These are phyloP conservation scores for Pipistrellus nathusii DNA, from an alignment of 2,797 vertebrate genomes.

Conservation along the genomic window DNA sequence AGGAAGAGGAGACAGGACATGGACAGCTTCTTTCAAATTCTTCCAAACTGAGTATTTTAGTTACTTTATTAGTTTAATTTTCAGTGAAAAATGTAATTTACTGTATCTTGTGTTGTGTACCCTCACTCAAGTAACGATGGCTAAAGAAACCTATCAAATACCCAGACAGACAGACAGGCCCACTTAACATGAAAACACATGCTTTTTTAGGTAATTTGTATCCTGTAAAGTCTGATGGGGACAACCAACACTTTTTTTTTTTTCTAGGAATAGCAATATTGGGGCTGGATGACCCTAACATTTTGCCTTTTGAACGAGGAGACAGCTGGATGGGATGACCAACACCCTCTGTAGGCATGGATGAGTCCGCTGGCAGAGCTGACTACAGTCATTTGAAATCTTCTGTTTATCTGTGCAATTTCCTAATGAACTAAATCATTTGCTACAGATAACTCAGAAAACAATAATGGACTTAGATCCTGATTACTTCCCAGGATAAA, in stretches of 20 bases:
- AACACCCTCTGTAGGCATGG: rapidly evolving
- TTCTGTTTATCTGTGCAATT: not conserved
- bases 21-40: not conserved
- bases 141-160: not conserved
- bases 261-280: not conserved
- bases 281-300: not conserved
- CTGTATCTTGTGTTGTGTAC: not conserved
- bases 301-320: not conserved
- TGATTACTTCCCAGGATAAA: not conserved
- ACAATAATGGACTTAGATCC: not conserved
- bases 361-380: not conserved
- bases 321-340: not conserved
- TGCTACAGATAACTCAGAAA: not conserved
- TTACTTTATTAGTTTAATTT: not conserved
- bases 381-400: not conserved
- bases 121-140: not conserved
- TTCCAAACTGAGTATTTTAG: not conserved
- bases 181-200: not conserved
- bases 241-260: not conserved
- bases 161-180: not conserved
- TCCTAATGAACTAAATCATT: not conserved
- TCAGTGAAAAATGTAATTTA: not conserved
- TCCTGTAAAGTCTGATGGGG: not conserved
- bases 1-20: not conserved
- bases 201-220: not conserved